Evolutionary conservation across 2,888 invertebrate genomes (phyloP), one percentile per base, ranked within the genome.

Genomic region (Melangyna quadrimaculata): DNA sequence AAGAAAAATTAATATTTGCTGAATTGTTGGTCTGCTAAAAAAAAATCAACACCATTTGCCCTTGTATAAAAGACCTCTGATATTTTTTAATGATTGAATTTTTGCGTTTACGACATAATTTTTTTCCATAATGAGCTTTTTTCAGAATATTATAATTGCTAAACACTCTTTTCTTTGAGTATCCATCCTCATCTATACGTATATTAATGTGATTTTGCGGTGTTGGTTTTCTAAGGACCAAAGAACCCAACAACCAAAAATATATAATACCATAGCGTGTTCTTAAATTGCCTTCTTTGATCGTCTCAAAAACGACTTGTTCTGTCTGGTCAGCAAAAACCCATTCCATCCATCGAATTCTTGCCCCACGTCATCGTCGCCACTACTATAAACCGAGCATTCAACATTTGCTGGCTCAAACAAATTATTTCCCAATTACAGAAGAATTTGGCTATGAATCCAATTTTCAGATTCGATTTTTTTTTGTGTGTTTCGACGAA

Each of bases 371-470:
- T n/a, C 29, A 17, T 9, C 17, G 8, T 17, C 2, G 9, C 17
- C 17, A 17, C 17, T n/a, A 9, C 9, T 17, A 5, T 40, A 45
- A 45, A n/a, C n/a, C n/a, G n/a, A n/a, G n/a, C 45, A 19, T 10
- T 10, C 19, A 17, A 45, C 9, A 0, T 45, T 45, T 45, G 45
- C 43, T 8, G 24, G 67, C 51, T 29, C 75, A 73, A 55, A 69
- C 72, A 81, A 86, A 86, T 86, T 81, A 86, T 86, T 81, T 86
- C 65, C 86, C 81, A 86, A 86, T 86, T 86, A 86, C 77, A 70
- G 32, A 55, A 81, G 86, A 86, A 86, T 86, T 77, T 78, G 77
- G 69, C 48, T 67, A 78, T 59, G 27, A 63, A 80, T 53, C 24
- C 73, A 74, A 74, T 70, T 73, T 71, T 43, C 70, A 27, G 65